These are phyloP conservation scores for Bemisia tabaci DNA, from an alignment of 1,140 invertebrate genomes.

Conservation along the genomic window DNA sequence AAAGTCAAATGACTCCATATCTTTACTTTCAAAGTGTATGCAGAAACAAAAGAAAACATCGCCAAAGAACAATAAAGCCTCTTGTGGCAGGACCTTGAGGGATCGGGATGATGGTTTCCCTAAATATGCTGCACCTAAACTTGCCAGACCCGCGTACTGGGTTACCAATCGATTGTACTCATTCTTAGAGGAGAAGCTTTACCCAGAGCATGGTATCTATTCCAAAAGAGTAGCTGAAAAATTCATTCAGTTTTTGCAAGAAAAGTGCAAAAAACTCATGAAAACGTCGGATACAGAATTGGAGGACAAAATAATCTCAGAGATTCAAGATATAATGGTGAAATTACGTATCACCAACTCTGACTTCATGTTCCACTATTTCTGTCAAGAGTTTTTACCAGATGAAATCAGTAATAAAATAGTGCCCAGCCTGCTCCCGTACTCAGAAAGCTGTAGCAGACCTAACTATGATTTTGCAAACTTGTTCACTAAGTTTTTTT, in stretches of 20 bases:
- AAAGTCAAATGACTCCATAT: not conserved
- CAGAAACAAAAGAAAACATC: not conserved
- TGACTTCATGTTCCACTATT: not conserved
- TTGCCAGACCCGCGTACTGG: not conserved
- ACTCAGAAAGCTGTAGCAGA: too few relatives aligned
- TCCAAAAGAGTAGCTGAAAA: not conserved
- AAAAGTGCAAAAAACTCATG: not conserved
- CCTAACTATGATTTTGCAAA: too few relatives aligned
- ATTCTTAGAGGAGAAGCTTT: not conserved
- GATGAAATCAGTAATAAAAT: not conserved
- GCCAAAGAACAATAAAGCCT: not conserved
- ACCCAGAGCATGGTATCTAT: not conserved
- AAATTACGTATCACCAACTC: not conserved
- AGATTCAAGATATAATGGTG: not conserved
- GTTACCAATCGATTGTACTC: not conserved
- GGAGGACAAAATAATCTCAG: not conserved
- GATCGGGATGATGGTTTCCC: not conserved
- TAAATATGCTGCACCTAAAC: not conserved
- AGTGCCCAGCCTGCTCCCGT: not conserved
- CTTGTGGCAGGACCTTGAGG: not conserved
- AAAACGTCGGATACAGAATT: not conserved
- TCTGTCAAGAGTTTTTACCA: not conserved
- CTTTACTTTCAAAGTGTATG: not conserved
- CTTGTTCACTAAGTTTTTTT: too few relatives aligned
- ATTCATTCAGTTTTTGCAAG: not conserved